Conservation (phyloP, 2,888 invertebrate species). For the Dicranocentrus wangi region DNA sequence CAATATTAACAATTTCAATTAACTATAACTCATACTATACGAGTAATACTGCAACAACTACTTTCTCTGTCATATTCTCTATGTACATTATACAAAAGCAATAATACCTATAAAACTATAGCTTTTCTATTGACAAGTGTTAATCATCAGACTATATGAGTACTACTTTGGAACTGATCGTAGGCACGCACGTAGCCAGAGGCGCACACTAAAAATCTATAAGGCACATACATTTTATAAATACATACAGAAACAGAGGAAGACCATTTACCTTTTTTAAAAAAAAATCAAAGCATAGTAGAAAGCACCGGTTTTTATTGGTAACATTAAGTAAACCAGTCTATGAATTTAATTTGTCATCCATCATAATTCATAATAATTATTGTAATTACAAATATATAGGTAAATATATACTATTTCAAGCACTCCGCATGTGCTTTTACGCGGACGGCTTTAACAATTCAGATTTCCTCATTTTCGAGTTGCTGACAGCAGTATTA, state of each 20-base stretch:
- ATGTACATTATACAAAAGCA: neutral
- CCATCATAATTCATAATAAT: neutral
- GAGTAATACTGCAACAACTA: constrained; percentile 15
- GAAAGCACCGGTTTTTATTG: constrained; percentile 36
- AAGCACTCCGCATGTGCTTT: too few species aligned
- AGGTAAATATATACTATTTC: neutral
- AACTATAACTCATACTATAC: neutral
- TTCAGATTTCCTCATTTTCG: constrained; percentile 18
- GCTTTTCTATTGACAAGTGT: neutral
- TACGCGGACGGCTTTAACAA: constrained; percentile 17
- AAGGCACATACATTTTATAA: too few species aligned
- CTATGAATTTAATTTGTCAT: constrained; percentile 5
- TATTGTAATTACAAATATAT: neutral
- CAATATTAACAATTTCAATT: too few species aligned
- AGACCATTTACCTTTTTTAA: neutral
- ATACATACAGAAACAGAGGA: too few species aligned
- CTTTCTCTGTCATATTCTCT: neutral
- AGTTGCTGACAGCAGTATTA: neutral
- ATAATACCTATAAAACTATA: neutral
- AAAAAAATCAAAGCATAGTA: neutral
- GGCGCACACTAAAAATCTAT: too few species aligned
- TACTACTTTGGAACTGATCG: constrained; percentile 6
- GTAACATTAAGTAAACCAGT: constrained; percentile 23
- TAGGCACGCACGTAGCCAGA: neutral
- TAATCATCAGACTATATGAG: neutral